These are phyloP conservation scores for Drosophila birchii DNA, from an alignment of 2,888 invertebrate genomes.

Conservation along the genomic window DNA sequence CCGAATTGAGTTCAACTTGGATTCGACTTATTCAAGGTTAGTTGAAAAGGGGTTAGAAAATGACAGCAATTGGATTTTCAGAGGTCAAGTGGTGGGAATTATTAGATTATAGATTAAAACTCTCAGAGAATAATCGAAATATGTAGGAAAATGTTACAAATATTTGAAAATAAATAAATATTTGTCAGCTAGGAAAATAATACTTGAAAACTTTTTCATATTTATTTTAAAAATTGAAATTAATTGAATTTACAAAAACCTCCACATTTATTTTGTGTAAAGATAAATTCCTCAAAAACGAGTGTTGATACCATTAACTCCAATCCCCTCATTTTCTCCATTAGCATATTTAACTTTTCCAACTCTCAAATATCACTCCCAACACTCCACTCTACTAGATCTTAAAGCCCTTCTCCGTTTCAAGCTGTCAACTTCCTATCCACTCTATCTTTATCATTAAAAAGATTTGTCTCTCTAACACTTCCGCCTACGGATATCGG, in stretches of 20 bases:
- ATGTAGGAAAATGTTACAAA: not conserved
- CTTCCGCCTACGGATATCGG: slow-evolving; percentile 63
- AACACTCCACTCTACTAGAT: slow-evolving; percentile 12
- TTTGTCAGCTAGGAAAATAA: not conserved
- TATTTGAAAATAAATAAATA: not conserved
- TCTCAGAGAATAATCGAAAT: not conserved
- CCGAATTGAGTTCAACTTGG: slow-evolving; percentile 47
- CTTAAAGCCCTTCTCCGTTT: slow-evolving; percentile 25
- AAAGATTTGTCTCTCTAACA: slow-evolving; percentile 47
- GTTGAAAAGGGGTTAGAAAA: not conserved
- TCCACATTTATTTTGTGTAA: not conserved
- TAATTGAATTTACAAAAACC: not conserved
- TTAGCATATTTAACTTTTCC: not conserved
- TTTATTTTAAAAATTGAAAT: not conserved
- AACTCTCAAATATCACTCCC: not conserved
- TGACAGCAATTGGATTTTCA: not conserved
- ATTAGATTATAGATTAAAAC: not conserved
- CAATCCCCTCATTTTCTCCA: not conserved
- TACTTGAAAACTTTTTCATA: too few species aligned
- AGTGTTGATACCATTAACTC: slow-evolving; percentile 4
- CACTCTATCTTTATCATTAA: slow-evolving; percentile 50
- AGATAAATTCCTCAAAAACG: not conserved
- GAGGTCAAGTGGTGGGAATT: not conserved
- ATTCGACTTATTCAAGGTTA: slow-evolving; percentile 55
- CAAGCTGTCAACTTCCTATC: slow-evolving; percentile 23